Evolutionary conservation across 2,797 vertebrate species (phyloP).

Genomic region (Ctenopoma multispine): DNA sequence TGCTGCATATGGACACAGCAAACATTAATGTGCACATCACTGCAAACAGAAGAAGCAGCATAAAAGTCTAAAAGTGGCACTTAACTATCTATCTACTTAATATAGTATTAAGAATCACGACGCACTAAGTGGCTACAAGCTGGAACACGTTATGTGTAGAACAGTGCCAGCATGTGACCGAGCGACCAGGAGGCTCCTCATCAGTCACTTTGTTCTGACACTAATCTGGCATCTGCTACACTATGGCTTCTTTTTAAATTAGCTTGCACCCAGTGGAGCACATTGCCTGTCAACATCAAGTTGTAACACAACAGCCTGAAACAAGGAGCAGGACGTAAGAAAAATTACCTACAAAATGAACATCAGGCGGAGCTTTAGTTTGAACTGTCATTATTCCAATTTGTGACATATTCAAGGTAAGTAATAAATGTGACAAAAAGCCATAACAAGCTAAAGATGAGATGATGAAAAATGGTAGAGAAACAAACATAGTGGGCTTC

Average conservation of each 20-base stretch:
- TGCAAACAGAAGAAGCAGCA: slow-evolving; percentile 21
- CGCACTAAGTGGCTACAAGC: slow-evolving; percentile 45
- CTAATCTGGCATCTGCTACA: slow-evolving; percentile 79
- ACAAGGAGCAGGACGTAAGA: slow-evolving; percentile 46
- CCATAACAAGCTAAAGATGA: background rate
- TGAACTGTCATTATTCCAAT: slow-evolving; percentile 40
- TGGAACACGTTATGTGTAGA: slow-evolving; percentile 41
- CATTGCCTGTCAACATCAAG: slow-evolving; percentile 67
- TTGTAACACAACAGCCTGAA: slow-evolving; percentile 59
- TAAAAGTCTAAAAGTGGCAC: slow-evolving; percentile 36
- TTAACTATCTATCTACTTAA: slow-evolving; percentile 54
- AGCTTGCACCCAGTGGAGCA: slow-evolving; percentile 63
- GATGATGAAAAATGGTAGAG: slow-evolving; percentile 7
- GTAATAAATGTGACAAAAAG: slow-evolving; percentile 11
- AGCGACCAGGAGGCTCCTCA: slow-evolving; percentile 68
- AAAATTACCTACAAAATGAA: slow-evolving; percentile 48
- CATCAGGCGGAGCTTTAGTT: slow-evolving; percentile 15
- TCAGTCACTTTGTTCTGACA: slow-evolving; percentile 76
- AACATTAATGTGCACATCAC: slow-evolving; percentile 6
- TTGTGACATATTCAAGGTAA: slow-evolving; percentile 8
- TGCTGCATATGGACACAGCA: slow-evolving; percentile 13
- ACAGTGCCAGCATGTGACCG: slow-evolving; percentile 56
- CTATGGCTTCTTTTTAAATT: slow-evolving; percentile 74
- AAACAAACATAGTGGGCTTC: background rate
- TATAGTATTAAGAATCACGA: slow-evolving; percentile 35